Evolutionary conservation across 2,888 invertebrate species (phyloP).

Genomic region (Conistra vaccinii): DNA sequence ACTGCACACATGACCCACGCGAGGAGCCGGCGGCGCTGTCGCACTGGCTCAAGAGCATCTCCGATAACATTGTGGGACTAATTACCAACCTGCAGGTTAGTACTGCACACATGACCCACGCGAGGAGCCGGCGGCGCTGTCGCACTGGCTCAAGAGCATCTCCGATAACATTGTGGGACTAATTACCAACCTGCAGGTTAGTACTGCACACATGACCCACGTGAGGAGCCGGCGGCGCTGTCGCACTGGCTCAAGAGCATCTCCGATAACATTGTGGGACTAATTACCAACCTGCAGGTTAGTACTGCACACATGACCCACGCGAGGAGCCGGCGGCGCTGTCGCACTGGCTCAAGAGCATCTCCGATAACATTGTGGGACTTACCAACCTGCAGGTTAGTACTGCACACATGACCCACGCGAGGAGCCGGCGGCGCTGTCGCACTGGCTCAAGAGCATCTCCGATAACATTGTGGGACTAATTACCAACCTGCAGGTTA

Average conservation of each 20-base stretch:
- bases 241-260: conserved; percentile 98
- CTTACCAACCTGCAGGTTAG: conserved; percentile 91
- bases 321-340: conserved; percentile 98
- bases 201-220: background rate
- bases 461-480: conserved; percentile 98
- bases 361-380: conserved; percentile 97
- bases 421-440: conserved; percentile 97
- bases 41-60: conserved; percentile 98
- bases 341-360: conserved; percentile 98
- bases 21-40: conserved; percentile 97
- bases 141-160: conserved; percentile 98
- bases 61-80: conserved; percentile 98
- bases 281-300: conserved; percentile 92
- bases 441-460: conserved; percentile 98
- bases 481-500: conserved; percentile 90
- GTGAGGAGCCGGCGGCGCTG: conserved; percentile 97
- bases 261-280: conserved; percentile 97
- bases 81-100: conserved; percentile 90
- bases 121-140: conserved; percentile 97
- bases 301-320: conserved; percentile 84
- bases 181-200: conserved; percentile 90
- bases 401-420: conserved; percentile 89
- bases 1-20: conserved; percentile 91
- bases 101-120: conserved; percentile 89
- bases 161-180: conserved; percentile 98